Conservation (phyloP, 1,140 invertebrate genomes). For the fruit fly (Drosophila melanogaster) region DNA sequence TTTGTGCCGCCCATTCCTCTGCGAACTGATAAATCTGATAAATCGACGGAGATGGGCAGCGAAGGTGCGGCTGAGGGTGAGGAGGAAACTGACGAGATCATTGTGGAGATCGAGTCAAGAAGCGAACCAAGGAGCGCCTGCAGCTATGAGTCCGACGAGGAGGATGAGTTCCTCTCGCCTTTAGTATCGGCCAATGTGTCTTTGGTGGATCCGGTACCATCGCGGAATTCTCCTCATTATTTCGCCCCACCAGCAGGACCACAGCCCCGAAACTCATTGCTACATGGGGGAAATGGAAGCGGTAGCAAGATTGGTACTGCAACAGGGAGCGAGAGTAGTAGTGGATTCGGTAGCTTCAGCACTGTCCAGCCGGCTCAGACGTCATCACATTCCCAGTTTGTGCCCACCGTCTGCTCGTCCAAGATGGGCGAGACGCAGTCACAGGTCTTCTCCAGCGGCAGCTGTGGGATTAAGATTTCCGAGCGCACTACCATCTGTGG, state of each 20-base stretch:
- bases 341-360: conserved; percentile 65
- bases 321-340: conserved; percentile 31
- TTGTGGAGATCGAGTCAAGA: conserved; percentile 52
- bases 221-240: background rate
- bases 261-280: conserved; percentile 55
- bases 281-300: background rate
- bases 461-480: conserved; percentile 44
- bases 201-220: background rate
- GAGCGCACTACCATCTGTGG: conserved; percentile 74
- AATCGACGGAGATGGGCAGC: background rate
- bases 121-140: background rate
- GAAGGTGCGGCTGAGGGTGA: conserved; percentile 1
- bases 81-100: conserved; percentile 63
- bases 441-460: background rate
- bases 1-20: conserved; percentile 49
- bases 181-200: conserved; percentile 27
- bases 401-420: conserved; percentile 69
- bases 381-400: conserved; percentile 49
- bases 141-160: conserved; percentile 10
- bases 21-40: background rate
- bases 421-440: conserved; percentile 57
- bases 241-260: conserved; percentile 50
- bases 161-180: conserved; percentile 58
- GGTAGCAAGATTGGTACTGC: background rate
- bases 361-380: conserved; percentile 26